Evolutionary conservation across 1,140 invertebrate species (phyloP).

Genomic region (Periplaneta americana): DNA sequence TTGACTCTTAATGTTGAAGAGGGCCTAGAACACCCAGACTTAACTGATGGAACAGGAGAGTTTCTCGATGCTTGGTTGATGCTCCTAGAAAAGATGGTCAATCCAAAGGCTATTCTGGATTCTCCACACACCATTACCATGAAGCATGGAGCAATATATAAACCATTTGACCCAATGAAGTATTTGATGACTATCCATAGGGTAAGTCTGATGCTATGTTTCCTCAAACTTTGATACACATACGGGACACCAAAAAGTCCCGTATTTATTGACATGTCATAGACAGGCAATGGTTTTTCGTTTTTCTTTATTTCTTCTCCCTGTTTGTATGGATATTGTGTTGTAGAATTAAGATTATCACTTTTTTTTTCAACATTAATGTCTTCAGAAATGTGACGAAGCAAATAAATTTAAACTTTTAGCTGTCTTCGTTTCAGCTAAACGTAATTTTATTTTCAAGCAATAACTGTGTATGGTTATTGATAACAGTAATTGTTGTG

Average conservation of each 20-base stretch:
- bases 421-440: no score
- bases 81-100: conserved; percentile 83
- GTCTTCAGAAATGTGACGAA: no score
- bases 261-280: no score
- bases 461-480: no score
- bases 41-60: conserved; percentile 64
- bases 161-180: conserved; percentile 63
- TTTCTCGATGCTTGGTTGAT: conserved; percentile 84
- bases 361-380: no score
- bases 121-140: conserved; percentile 70
- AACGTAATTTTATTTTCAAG: no score
- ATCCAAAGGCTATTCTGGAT: conserved; percentile 78
- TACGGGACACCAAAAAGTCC: no score
- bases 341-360: no score
- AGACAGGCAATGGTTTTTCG: neutral
- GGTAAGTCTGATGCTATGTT: no score
- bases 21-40: conserved; percentile 55
- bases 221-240: no score
- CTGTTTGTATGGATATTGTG: neutral
- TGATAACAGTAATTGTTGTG: no score
- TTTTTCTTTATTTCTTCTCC: neutral
- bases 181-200: conserved; percentile 77
- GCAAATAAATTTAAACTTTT: no score
- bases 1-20: conserved; percentile 48
- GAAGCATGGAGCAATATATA: conserved; percentile 38